phyloP scores from a whole-genome alignment of 2,113 vertebrate genomes.

The Zootoca vivipara region DNA sequence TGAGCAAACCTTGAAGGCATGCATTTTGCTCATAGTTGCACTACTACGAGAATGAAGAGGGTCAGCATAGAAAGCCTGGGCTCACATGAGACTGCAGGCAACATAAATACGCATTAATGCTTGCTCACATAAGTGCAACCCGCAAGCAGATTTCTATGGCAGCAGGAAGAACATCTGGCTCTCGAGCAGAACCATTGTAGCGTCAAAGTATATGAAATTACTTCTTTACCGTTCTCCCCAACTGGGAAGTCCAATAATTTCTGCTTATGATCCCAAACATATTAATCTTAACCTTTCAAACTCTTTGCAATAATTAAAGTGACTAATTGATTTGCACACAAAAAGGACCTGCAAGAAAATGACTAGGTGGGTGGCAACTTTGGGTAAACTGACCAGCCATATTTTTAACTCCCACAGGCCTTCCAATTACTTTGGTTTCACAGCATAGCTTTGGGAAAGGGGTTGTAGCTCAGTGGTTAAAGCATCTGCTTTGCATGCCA shows the following conservation, averaged over 20 bases:
- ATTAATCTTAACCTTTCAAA: slow-evolving; percentile 29
- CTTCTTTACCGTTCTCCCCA: background rate
- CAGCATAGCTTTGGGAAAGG: slow-evolving; percentile 1
- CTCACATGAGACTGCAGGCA: background rate
- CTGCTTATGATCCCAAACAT: slow-evolving; percentile 23
- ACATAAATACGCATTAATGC: background rate
- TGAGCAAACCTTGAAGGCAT: background rate
- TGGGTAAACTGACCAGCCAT: slow-evolving; percentile 43
- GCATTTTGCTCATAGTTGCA: background rate
- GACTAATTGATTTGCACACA: slow-evolving; percentile 67
- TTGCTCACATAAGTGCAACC: background rate
- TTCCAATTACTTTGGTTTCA: slow-evolving; percentile 44
- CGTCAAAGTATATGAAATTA: background rate
- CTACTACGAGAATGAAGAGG: background rate
- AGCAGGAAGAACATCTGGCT: background rate
- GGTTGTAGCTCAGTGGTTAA: no score
- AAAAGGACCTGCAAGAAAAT: slow-evolving; percentile 37
- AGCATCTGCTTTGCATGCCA: no score
- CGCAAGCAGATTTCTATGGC: no score
- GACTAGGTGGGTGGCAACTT: slow-evolving; percentile 17
- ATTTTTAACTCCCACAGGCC: slow-evolving; percentile 46
- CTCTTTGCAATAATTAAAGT: slow-evolving; percentile 50
- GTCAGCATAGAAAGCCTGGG: background rate
- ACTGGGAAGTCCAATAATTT: slow-evolving; percentile 25
- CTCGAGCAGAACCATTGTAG: background rate